phyloP scores from a whole-genome alignment of 2,888 invertebrate species.

The Onchidella celtica region DNA sequence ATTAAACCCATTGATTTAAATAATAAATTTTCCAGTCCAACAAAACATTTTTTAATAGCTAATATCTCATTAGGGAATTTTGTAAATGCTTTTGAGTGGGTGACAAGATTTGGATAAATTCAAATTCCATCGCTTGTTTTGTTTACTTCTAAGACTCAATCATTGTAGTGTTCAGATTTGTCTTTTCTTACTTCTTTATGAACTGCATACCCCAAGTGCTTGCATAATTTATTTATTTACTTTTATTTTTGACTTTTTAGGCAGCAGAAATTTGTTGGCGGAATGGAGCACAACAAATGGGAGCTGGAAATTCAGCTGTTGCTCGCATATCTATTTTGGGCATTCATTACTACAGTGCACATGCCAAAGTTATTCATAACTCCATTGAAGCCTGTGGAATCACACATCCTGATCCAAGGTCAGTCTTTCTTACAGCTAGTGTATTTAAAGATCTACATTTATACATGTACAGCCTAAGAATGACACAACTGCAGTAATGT shows the following conservation, averaged over 20 bases:
- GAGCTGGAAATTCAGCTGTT: slow-evolving; percentile 73
- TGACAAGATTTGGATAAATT: no score
- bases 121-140: no score
- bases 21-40: no score
- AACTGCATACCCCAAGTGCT: no score
- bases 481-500: not conserved
- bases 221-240: no score
- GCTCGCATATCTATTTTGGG: slow-evolving; percentile 74
- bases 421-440: not conserved
- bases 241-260: slow-evolving; percentile 60
- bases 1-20: no score
- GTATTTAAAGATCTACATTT: not conserved
- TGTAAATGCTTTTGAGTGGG: no score
- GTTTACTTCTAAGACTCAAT: no score
- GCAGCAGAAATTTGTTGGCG: slow-evolving; percentile 76
- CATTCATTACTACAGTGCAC: slow-evolving; percentile 67
- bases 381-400: slow-evolving; percentile 71
- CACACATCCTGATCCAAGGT: slow-evolving; percentile 75
- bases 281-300: slow-evolving; percentile 59
- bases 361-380: slow-evolving; percentile 75
- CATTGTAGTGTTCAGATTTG: no score
- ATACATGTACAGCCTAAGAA: not conserved
- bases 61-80: no score
- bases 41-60: no score
- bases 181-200: no score